Conservation (phyloP, 1,140 invertebrate genomes). For the Manduca sexta region DNA sequence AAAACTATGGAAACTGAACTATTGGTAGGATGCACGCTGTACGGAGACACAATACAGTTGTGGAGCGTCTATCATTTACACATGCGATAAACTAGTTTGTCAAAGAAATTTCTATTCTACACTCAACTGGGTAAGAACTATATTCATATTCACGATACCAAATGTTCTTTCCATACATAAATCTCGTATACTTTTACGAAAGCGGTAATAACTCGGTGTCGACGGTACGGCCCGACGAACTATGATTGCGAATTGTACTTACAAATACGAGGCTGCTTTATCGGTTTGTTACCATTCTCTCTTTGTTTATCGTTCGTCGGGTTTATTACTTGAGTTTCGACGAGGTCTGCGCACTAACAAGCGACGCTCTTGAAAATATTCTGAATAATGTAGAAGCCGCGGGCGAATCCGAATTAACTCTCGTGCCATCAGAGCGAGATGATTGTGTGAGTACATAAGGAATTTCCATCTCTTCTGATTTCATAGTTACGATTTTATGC, state of each 20-base stretch:
- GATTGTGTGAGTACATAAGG: constrained; percentile 38
- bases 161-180: not conserved
- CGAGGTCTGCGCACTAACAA: constrained; percentile 34
- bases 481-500: not conserved
- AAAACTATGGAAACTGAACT: no score
- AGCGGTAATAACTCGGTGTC: constrained; percentile 40
- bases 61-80: no score
- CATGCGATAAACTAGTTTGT: no score
- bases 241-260: constrained; percentile 50
- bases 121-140: no score
- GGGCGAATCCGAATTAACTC: constrained; percentile 35
- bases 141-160: not conserved
- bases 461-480: constrained; percentile 9
- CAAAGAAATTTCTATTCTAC: no score
- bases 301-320: constrained; percentile 31
- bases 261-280: constrained; percentile 37
- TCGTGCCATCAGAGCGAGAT: constrained; percentile 38
- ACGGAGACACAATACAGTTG: no score
- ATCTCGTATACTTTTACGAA: constrained; percentile 17
- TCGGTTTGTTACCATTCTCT: constrained; percentile 31
- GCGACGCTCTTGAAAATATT: constrained; percentile 35
- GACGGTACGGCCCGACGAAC: constrained; percentile 24
- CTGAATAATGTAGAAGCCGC: constrained; percentile 32
- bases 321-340: constrained; percentile 32
- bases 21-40: no score